Percentiles rank a stretch among this genome's conserved stretches.
These are phyloP conservation scores for Mythimna impura DNA, from an alignment of 2,888 invertebrate species.

Conservation along the genomic window DNA sequence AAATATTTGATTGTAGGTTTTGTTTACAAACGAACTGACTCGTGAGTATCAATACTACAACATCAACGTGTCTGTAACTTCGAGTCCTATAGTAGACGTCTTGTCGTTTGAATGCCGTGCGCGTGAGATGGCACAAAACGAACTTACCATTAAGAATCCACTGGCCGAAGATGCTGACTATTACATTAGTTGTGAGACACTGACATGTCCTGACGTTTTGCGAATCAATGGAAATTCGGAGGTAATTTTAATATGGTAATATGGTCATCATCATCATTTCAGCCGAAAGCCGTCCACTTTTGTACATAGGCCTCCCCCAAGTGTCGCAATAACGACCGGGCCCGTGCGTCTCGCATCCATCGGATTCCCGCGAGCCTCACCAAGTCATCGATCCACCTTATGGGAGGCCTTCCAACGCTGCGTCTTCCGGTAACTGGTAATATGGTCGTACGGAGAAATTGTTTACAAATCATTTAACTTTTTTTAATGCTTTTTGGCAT, in stretches of 20 bases:
- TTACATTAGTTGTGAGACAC: conserved; percentile 71
- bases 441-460: no score
- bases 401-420: no score
- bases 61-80: conserved; percentile 74
- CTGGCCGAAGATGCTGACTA: conserved; percentile 75
- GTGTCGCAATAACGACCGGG: no score
- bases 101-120: conserved; percentile 80
- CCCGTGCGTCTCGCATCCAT: no score
- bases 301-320: no score
- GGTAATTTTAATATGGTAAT: conserved; percentile 66
- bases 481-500: no score
- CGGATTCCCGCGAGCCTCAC: no score
- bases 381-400: no score
- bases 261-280: neutral
- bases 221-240: conserved; percentile 79
- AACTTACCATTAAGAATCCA: conserved; percentile 79
- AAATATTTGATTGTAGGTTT: conserved; percentile 72
- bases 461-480: no score
- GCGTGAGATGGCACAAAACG: conserved; percentile 79
- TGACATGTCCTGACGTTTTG: conserved; percentile 75
- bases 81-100: conserved; percentile 79
- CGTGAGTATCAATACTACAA: conserved; percentile 85
- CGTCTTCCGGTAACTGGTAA: no score
- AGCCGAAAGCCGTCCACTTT: no score
- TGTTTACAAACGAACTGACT: conserved; percentile 79